These are phyloP conservation scores for Proisotoma minuta DNA, from an alignment of 2,888 invertebrate species.

Conservation along the genomic window DNA sequence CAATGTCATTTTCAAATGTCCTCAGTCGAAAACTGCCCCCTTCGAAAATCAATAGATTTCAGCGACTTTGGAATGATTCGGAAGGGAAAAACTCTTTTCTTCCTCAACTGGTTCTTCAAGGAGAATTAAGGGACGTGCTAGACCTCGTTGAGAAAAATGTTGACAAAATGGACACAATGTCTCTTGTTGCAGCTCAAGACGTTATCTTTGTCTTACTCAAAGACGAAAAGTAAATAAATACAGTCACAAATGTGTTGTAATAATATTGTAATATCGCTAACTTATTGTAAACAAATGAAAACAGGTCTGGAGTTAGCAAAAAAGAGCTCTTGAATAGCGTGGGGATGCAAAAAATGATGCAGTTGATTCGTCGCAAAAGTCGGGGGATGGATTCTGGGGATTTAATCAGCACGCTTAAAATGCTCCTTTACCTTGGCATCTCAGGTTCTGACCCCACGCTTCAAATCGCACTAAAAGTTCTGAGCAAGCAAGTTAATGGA, in stretches of 20 bases:
- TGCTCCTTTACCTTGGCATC: constrained; percentile 58
- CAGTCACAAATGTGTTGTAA: background rate
- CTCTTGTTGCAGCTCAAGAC: constrained; percentile 16
- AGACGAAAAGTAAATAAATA: constrained; percentile 16
- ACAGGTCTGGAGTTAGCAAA: constrained; percentile 43
- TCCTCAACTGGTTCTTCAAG: constrained; percentile 6
- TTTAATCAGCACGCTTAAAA: constrained; percentile 59
- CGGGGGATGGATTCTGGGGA: constrained; percentile 57
- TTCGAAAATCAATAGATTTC: background rate
- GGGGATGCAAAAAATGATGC: constrained; percentile 59
- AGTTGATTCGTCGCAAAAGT: constrained; percentile 56
- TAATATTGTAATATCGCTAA: background rate
- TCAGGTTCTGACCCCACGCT: constrained; percentile 59
- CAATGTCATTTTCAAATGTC: background rate
- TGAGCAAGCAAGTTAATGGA: constrained; percentile 60
- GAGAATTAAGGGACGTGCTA: constrained; percentile 11
- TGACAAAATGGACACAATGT: constrained; percentile 11
- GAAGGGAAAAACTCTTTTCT: constrained; percentile 8
- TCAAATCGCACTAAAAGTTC: constrained; percentile 61
- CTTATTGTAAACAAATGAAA: background rate
- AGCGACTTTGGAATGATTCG: background rate
- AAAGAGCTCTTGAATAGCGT: constrained; percentile 56
- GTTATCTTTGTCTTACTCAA: constrained; percentile 21
- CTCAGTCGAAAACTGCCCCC: background rate
- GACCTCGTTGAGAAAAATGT: constrained; percentile 17